These are phyloP conservation scores for Colletes latitarsis DNA, from an alignment of 1,140 invertebrate genomes.

Conservation along the genomic window DNA sequence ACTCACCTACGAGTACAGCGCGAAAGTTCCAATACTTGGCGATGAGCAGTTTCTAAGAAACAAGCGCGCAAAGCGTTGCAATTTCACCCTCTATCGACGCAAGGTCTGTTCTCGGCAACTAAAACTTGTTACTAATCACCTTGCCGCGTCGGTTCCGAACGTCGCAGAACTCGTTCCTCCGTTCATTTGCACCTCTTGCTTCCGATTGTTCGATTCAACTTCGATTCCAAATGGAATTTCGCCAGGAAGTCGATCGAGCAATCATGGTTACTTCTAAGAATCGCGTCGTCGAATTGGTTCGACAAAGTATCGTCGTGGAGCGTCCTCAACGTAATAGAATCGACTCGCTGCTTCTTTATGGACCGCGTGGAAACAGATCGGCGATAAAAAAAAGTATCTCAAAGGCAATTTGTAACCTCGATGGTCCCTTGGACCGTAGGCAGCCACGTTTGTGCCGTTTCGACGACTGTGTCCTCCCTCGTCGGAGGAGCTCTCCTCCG, in stretches of 20 bases:
- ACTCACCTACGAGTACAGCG: not conserved
- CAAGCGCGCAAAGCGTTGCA: not conserved
- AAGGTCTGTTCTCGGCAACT: not conserved
- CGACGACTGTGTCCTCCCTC: slow-evolving; percentile 30
- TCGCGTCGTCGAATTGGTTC: not conserved
- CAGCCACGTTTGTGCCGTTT: slow-evolving; percentile 1
- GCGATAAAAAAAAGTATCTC: slow-evolving; percentile 3
- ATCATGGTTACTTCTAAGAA: not conserved
- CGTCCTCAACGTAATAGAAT: not conserved
- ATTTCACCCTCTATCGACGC: not conserved
- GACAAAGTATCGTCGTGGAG: not conserved
- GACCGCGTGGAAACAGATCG: no score
- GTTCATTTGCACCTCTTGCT: not conserved
- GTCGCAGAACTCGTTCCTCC: no score
- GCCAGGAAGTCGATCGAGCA: not conserved
- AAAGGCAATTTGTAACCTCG: slow-evolving; percentile 44
- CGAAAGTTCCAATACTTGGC: no score
- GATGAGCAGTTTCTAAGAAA: not conserved
- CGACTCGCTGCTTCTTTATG: not conserved
- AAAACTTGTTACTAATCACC: not conserved
- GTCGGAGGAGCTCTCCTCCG: slow-evolving; percentile 9
- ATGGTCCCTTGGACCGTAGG: not conserved
- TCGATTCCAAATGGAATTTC: not conserved
- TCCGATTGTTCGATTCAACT: not conserved
- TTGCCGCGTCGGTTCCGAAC: no score